phyloP scores from a whole-genome alignment of 92 coral and sea anemone genomes.

The Porites divaricata region DNA sequence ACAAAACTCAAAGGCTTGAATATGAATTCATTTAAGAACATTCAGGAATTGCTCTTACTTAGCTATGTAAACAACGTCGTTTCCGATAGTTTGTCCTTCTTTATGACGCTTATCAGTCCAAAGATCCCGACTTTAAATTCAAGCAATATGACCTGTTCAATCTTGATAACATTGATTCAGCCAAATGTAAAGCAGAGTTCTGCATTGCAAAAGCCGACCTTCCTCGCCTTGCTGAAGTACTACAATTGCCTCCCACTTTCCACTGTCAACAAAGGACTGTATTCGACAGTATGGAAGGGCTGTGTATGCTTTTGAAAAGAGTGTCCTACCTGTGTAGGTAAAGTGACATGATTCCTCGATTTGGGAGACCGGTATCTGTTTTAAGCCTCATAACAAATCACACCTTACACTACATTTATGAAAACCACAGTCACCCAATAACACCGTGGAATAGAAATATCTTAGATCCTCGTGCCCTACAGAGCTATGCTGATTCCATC shows the following conservation, averaged over 20 bases:
- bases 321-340: constrained; percentile 46
- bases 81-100: constrained; percentile 28
- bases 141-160: constrained; percentile 44
- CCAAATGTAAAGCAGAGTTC: constrained; percentile 53
- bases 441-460: constrained; percentile 30
- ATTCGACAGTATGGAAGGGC: constrained; percentile 31
- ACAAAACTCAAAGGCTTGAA: constrained; percentile 25
- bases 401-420: constrained; percentile 20
- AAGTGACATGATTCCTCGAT: constrained; percentile 35
- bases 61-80: constrained; percentile 26
- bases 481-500: constrained; percentile 22
- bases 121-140: constrained; percentile 12
- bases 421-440: constrained; percentile 30
- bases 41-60: constrained; percentile 26
- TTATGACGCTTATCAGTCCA: constrained; percentile 31
- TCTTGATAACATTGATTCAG: constrained; percentile 48
- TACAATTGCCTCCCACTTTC: constrained; percentile 44
- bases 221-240: constrained; percentile 50
- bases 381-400: constrained; percentile 29
- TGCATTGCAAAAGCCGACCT: constrained; percentile 56
- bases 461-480: constrained; percentile 39
- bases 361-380: constrained; percentile 18
- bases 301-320: constrained; percentile 45
- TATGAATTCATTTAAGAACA: constrained; percentile 18
- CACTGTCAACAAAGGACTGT: constrained; percentile 23